Percentiles rank a stretch among this genome's conserved stretches.
Conservation (phyloP, 2,797 vertebrate genomes). For the Gallinago solitaria region DNA sequence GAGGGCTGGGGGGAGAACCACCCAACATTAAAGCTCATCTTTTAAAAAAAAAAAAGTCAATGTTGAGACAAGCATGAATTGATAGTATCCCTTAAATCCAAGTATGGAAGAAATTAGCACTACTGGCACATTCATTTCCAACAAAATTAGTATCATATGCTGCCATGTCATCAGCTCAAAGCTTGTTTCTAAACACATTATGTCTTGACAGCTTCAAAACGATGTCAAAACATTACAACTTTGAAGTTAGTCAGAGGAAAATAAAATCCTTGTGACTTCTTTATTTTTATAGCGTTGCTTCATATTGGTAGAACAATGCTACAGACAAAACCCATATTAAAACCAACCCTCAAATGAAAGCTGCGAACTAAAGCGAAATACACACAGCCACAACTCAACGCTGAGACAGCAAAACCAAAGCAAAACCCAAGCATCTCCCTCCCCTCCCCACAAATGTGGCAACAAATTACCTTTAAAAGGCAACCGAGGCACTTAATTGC, state of each 20-base stretch:
- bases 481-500: neutral
- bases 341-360: neutral
- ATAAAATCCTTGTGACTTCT: neutral
- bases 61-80: neutral
- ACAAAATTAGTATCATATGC: slow-evolving; percentile 8
- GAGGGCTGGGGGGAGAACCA: neutral
- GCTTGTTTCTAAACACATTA: slow-evolving; percentile 1
- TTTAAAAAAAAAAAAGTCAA: neutral
- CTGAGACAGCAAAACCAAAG: neutral
- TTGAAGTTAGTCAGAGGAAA: neutral
- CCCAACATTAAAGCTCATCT: neutral
- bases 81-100: neutral
- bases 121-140: neutral
- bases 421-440: neutral
- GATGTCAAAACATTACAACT: neutral
- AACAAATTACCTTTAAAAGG: slow-evolving; percentile 55
- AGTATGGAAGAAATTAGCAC: slow-evolving; percentile 1
- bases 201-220: neutral
- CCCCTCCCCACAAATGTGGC: neutral
- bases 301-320: neutral
- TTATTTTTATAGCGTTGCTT: neutral
- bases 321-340: neutral
- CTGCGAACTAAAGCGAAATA: neutral
- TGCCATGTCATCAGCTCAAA: slow-evolving; percentile 4
- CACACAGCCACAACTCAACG: neutral